phyloP scores from a whole-genome alignment of 2,888 invertebrate species.

The Cephus spinipes region DNA sequence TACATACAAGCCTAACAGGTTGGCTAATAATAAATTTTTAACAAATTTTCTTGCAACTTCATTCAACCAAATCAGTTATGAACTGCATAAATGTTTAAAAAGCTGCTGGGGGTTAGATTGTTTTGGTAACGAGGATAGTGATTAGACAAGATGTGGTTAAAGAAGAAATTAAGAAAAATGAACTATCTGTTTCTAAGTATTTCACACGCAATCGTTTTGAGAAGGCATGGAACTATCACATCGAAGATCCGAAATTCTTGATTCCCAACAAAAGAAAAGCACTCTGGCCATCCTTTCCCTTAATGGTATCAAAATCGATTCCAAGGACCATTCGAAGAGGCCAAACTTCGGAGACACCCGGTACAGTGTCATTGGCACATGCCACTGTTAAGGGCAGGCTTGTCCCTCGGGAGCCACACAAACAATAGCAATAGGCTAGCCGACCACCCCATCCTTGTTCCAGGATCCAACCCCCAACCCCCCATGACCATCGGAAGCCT shows the following conservation, averaged over 20 bases:
- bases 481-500: constrained; percentile 19
- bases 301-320: neutral
- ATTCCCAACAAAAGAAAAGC: neutral
- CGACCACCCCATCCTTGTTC: constrained; percentile 32
- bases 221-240: no score
- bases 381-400: constrained; percentile 50
- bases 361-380: constrained; percentile 53
- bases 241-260: neutral
- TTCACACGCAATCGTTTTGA: no score
- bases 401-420: constrained; percentile 45
- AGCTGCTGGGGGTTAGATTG: no score
- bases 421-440: constrained; percentile 59
- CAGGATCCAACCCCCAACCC: neutral
- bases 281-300: neutral
- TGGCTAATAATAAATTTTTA: no score
- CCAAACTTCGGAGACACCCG: constrained; percentile 35
- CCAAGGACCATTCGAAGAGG: neutral
- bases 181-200: no score
- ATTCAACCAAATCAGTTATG: no score
- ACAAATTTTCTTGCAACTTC: no score
- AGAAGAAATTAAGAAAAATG: no score
- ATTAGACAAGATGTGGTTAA: no score
- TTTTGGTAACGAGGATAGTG: no score
- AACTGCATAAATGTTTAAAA: no score
- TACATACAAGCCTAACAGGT: no score